Evolutionary conservation across 2,113 vertebrate species (phyloP).

Genomic region (Podarcis raffonei): DNA sequence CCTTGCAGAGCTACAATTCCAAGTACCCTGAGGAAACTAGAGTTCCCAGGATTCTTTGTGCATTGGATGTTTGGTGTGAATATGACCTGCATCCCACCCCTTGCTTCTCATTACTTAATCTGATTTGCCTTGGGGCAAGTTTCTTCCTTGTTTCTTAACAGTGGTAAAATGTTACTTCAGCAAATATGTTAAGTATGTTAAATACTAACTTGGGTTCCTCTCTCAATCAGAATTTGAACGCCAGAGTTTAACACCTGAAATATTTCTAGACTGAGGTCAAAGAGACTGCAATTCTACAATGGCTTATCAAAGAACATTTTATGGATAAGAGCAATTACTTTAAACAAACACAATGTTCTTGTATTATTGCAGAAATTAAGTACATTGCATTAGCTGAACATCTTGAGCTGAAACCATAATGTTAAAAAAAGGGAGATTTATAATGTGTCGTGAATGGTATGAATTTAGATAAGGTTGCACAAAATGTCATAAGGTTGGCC

Average conservation of each 20-base stretch:
- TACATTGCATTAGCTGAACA: neutral
- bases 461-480: neutral
- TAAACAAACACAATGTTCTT: neutral
- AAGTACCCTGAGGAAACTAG: too few relatives aligned
- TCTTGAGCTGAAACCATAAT: neutral
- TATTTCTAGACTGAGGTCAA: neutral
- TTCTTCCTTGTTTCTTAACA: neutral
- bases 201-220: neutral
- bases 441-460: too few relatives aligned
- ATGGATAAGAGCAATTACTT: neutral
- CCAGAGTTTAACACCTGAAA: neutral
- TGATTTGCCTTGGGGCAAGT: neutral
- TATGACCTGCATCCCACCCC: too few relatives aligned
- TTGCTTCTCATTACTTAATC: too few relatives aligned
- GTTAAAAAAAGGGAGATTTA: neutral
- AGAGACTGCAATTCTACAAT: neutral
- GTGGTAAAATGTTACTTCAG: neutral
- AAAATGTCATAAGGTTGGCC: neutral
- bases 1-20: too few relatives aligned
- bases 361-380: fast-evolving
- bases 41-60: too few relatives aligned
- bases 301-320: constrained; percentile 7
- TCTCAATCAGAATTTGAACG: neutral
- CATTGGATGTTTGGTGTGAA: too few relatives aligned
- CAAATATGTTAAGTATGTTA: neutral